A percentile compares a stretch with the other conserved stretches of the same genome.
These are phyloP conservation scores for Macrosteles quadrilineatus DNA, from an alignment of 1,140 invertebrate genomes.

Conservation along the genomic window DNA sequence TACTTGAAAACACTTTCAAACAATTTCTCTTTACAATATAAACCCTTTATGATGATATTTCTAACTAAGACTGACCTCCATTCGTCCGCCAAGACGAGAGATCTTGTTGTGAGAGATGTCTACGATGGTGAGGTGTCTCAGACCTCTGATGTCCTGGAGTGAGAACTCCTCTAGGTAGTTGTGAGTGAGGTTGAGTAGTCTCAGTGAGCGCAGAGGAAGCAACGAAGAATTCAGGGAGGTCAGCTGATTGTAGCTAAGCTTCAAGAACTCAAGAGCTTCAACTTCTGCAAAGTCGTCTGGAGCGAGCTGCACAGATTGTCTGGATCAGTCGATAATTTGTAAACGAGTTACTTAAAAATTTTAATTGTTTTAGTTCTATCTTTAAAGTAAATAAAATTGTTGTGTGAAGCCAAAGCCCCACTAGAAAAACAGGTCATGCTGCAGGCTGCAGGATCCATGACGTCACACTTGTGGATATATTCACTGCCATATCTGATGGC, in stretches of 20 bases:
- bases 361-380: too few relatives aligned
- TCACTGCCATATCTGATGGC: too few relatives aligned
- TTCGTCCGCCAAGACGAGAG: slow-evolving; percentile 61
- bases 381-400: too few relatives aligned
- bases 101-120: slow-evolving; percentile 78
- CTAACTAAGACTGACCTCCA: slow-evolving; percentile 64
- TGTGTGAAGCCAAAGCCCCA: too few relatives aligned
- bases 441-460: too few relatives aligned
- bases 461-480: too few relatives aligned
- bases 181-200: slow-evolving; percentile 69
- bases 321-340: too few relatives aligned
- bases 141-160: slow-evolving; percentile 69
- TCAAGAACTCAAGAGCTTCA: slow-evolving; percentile 63
- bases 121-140: slow-evolving; percentile 63
- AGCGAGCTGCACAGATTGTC: slow-evolving; percentile 62
- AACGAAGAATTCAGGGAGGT: slow-evolving; percentile 71
- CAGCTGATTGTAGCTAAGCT: slow-evolving; percentile 69
- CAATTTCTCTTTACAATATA: too few relatives aligned
- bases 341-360: too few relatives aligned
- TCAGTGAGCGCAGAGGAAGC: slow-evolving; percentile 64
- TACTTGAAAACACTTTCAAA: too few relatives aligned
- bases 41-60: too few relatives aligned
- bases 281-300: slow-evolving; percentile 72
- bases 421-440: too few relatives aligned
- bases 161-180: slow-evolving; percentile 76